Evolutionary conservation across 2,113 vertebrate genomes (phyloP).

Genomic region (Gulo gulo): DNA sequence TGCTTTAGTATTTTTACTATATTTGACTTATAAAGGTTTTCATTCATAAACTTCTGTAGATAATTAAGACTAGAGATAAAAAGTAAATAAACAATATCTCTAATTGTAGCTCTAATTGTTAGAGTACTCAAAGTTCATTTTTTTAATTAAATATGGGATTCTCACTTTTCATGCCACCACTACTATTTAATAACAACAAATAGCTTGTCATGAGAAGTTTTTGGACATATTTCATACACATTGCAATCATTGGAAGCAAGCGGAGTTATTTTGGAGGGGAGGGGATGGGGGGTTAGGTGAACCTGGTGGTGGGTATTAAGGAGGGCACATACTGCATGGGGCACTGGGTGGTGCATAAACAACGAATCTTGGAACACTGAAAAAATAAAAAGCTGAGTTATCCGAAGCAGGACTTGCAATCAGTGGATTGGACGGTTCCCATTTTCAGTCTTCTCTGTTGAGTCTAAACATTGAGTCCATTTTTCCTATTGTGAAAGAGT

Average conservation of each 20-base stretch:
- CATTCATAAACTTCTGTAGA: background rate
- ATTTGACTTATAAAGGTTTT: background rate
- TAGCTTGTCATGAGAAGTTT: background rate
- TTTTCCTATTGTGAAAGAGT: background rate
- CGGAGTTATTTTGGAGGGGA: background rate
- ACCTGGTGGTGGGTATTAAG: no score
- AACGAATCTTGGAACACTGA: no score
- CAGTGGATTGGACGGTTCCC: background rate
- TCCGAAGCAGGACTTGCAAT: background rate
- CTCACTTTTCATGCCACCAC: background rate
- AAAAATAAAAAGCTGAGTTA: background rate
- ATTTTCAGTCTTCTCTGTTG: background rate
- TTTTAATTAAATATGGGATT: background rate
- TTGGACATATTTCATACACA: background rate
- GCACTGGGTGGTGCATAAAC: no score
- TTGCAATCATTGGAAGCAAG: background rate
- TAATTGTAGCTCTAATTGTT: constrained; percentile 21
- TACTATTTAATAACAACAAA: background rate
- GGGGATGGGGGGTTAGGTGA: no score
- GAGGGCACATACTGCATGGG: no score
- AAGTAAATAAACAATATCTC: constrained; percentile 4
- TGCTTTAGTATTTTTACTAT: background rate
- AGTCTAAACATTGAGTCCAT: background rate
- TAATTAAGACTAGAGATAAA: background rate
- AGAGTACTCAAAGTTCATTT: background rate